These are phyloP conservation scores for Sprattus sprattus DNA, from an alignment of 2,113 vertebrate genomes.

Conservation along the genomic window DNA sequence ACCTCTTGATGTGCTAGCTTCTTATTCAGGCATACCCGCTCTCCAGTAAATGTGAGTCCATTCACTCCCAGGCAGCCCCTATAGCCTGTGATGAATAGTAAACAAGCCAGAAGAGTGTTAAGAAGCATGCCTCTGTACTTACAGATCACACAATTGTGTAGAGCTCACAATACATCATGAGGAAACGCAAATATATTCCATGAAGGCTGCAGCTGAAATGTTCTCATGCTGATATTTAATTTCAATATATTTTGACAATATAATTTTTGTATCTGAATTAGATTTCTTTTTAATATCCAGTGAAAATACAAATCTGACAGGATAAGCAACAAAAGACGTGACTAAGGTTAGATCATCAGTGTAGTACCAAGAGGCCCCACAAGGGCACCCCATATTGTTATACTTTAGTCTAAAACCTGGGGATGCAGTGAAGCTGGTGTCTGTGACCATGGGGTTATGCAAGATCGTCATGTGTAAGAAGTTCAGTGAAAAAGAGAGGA, in stretches of 20 bases:
- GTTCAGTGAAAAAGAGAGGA: neutral
- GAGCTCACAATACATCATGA: neutral
- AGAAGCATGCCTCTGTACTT: neutral
- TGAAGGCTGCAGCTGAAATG: too few species aligned
- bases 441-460: neutral
- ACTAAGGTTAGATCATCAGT: too few species aligned
- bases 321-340: too few species aligned
- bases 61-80: slow-evolving; percentile 46
- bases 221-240: too few species aligned
- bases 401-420: neutral
- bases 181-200: neutral
- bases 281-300: too few species aligned
- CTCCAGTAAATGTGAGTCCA: slow-evolving; percentile 36
- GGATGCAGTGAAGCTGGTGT: neutral
- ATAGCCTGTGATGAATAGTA: slow-evolving; percentile 42
- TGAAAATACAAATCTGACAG: too few species aligned
- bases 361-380: too few species aligned
- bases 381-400: too few species aligned
- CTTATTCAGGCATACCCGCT: slow-evolving; percentile 1
- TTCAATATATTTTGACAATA: neutral
- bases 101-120: neutral
- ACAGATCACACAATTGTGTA: neutral
- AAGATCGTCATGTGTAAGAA: neutral
- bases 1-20: slow-evolving; percentile 56
- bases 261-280: neutral